Evolutionary conservation across 2,888 invertebrate genomes (phyloP).

Genomic region (Pyrgus malvae): DNA sequence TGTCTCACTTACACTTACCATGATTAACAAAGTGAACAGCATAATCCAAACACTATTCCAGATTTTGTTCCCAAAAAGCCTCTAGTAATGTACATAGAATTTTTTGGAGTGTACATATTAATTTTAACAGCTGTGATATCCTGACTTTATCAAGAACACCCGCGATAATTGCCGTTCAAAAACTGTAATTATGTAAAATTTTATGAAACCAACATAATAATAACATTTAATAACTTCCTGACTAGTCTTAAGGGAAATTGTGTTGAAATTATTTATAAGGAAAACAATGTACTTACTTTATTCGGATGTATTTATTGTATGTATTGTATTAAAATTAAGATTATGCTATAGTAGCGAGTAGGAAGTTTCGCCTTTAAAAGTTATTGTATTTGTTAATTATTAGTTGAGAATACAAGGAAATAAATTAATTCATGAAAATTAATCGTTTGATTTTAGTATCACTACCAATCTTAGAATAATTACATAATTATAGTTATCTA

Average conservation of each 20-base stretch:
- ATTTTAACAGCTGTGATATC: conserved; percentile 78
- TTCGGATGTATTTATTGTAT: conserved; percentile 52
- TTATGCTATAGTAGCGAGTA: conserved; percentile 49
- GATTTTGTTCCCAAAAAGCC: too few relatives aligned
- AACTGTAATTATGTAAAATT: conserved; percentile 38
- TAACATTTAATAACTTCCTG: conserved; percentile 49
- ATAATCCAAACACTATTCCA: too few relatives aligned
- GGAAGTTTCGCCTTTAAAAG: conserved; percentile 55
- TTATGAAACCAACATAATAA: conserved; percentile 38
- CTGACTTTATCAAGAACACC: conserved; percentile 51
- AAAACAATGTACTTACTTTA: conserved; percentile 44
- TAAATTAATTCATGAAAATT: conserved; percentile 49
- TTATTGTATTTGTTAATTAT: conserved; percentile 56
- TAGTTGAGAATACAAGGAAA: conserved; percentile 55
- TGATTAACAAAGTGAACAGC: too few relatives aligned
- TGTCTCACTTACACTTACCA: too few relatives aligned
- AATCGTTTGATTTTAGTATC: neutral
- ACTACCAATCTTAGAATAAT: too few relatives aligned
- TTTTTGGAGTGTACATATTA: conserved; percentile 63
- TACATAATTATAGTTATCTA: too few relatives aligned
- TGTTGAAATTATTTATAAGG: conserved; percentile 54
- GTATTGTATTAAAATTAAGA: conserved; percentile 51
- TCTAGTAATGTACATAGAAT: too few relatives aligned
- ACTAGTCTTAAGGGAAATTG: conserved; percentile 67
- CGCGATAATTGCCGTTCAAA: conserved; percentile 42